Evolutionary conservation across 1,140 invertebrate genomes (phyloP), one percentile per base, ranked within the genome.

Genomic region (honey bee (Apis mellifera)): DNA sequence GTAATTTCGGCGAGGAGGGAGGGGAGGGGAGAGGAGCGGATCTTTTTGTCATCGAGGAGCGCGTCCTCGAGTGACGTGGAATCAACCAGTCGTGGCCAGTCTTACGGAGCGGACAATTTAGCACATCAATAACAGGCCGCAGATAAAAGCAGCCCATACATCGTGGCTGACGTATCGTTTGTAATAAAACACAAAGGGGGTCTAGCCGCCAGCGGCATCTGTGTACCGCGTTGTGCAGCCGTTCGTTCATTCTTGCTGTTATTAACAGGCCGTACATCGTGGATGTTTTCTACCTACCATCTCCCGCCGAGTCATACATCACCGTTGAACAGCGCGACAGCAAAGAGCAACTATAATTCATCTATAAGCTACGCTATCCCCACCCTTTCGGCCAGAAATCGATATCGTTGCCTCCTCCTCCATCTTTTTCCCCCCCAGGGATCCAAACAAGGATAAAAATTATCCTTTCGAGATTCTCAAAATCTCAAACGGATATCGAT

Each of bases 161-260:
- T 92, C 92, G 89, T 92, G 85, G 86, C 89, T 93, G 93, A 94
- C 92, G 90, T 94, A 94, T 94, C 93, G 92, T 93, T 93, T 93
- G 92, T 93, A 93, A 93, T 94, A 93, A 94, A 94, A 93, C 92
- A 94, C 92, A 93, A 94, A 93, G 91, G 91, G 90, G 90, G 86
- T 90, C 91, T 91, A 90, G 89, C 90, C 88, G 90, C 91, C 90
- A 86, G 89, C 89, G 91, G 92, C 92, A 92, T 91, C 92, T 92
- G 89, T 91, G 89, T 90, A 91, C 89, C 85, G 89, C 87, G 86
- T 80, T 84, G 87, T 84, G 90, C 91, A 91, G 90, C 90, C 90
- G 90, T 90, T 89, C 89, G 84, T 91, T 91, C 91, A 88, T 90
- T 90, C 91, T 89, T 92, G 91, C 90, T 87, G 91, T 92, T 93